phyloP scores from a whole-genome alignment of 2,888 invertebrate genomes.

The Coenonympha arcania region DNA sequence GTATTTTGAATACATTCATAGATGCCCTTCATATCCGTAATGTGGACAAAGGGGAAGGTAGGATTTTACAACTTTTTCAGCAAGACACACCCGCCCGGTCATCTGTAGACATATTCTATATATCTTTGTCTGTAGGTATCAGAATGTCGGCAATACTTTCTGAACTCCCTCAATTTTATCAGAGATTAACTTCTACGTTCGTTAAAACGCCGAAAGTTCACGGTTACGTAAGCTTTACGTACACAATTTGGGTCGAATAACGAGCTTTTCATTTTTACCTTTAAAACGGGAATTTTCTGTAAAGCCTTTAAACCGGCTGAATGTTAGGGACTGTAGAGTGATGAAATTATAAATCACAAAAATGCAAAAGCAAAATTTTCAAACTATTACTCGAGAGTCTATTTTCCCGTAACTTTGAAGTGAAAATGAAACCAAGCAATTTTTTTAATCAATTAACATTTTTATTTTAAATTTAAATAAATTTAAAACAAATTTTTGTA shows the following conservation, averaged over 20 bases:
- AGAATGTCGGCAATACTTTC: slow-evolving; percentile 20
- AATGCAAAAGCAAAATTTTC: slow-evolving; percentile 33
- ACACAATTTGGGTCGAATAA: slow-evolving; percentile 46
- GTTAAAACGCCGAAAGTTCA: slow-evolving; percentile 48
- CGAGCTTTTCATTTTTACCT: slow-evolving; percentile 46
- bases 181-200: slow-evolving; percentile 38
- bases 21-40: too few relatives aligned
- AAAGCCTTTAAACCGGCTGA: slow-evolving; percentile 39
- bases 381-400: slow-evolving; percentile 32
- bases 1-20: too few relatives aligned
- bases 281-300: slow-evolving; percentile 43
- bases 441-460: not conserved
- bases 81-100: too few relatives aligned
- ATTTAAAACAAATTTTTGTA: too few relatives aligned
- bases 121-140: too few relatives aligned
- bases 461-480: too few relatives aligned
- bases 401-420: slow-evolving; percentile 4
- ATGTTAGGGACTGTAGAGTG: slow-evolving; percentile 35
- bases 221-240: slow-evolving; percentile 44
- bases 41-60: too few relatives aligned
- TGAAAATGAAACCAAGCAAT: not conserved
- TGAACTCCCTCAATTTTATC: slow-evolving; percentile 31
- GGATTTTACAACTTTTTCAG: too few relatives aligned
- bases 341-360: slow-evolving; percentile 43
- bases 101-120: too few relatives aligned